phyloP scores from a whole-genome alignment of 2,113 vertebrate genomes.

The Eretmochelys imbricata region DNA sequence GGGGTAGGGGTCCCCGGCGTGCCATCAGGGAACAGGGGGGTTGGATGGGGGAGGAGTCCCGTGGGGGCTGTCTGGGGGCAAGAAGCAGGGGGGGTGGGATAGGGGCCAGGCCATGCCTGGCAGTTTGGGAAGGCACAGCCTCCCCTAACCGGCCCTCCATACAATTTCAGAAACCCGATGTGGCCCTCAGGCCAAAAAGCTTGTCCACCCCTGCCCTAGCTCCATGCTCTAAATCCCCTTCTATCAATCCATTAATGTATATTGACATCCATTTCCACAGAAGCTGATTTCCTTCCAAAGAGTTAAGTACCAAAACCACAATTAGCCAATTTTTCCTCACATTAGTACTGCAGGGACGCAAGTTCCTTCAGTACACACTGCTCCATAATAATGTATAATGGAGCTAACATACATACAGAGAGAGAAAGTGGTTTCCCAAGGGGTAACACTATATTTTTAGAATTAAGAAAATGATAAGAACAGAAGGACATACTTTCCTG shows the following conservation, averaged over 20 bases:
- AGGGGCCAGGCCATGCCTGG: too few species aligned
- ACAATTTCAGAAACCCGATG: too few species aligned
- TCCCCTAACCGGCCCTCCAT: too few species aligned
- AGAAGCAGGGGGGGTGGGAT: too few species aligned
- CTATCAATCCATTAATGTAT: neutral
- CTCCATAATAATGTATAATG: neutral
- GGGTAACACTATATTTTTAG: neutral
- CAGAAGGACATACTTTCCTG: neutral
- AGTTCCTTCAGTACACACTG: neutral
- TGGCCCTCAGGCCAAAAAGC: too few species aligned
- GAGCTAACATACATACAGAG: rapidly evolving
- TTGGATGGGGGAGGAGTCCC: too few species aligned
- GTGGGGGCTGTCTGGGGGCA: too few species aligned
- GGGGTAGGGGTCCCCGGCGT: too few species aligned
- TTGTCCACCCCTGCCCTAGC: neutral
- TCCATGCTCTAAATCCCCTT: neutral
- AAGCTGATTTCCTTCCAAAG: neutral
- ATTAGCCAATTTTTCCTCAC: neutral
- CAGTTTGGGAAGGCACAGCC: too few species aligned
- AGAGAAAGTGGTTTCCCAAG: neutral
- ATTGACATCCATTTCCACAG: neutral
- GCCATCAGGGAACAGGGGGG: too few species aligned
- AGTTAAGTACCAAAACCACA: conserved; percentile 6
- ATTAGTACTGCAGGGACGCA: neutral
- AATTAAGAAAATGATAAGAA: neutral